Percentiles rank a stretch among this genome's conserved stretches.
Evolutionary conservation across 2,113 vertebrate species (phyloP).

Genomic region (Emydura subglobosa): DNA sequence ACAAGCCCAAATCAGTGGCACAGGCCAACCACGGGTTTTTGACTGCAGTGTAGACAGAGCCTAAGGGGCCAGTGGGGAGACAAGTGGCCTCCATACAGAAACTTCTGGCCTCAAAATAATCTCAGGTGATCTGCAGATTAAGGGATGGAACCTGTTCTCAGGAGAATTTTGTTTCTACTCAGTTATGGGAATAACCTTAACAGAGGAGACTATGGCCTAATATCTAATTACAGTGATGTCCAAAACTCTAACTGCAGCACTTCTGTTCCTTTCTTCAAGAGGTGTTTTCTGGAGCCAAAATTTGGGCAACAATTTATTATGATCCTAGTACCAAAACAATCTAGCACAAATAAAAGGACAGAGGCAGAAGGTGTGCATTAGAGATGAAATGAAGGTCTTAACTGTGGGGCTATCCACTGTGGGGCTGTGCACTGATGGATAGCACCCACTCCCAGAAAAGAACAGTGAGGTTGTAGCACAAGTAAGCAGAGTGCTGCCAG

Average conservation of each 20-base stretch:
- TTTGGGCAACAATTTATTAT: neutral
- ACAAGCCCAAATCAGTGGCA: neutral
- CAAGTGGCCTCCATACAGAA: neutral
- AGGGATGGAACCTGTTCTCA: neutral
- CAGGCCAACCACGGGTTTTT: neutral
- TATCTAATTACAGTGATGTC: neutral
- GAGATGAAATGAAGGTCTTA: too few species aligned
- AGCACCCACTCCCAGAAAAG: too few species aligned
- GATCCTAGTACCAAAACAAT: too few species aligned
- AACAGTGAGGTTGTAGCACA: too few species aligned
- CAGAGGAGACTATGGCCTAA: neutral
- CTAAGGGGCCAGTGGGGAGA: neutral
- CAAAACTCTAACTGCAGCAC: neutral
- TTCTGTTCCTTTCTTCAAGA: neutral
- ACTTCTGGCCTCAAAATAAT: neutral
- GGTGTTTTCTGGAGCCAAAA: neutral
- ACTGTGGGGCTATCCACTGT: too few species aligned
- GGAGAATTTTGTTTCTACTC: neutral
- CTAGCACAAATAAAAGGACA: too few species aligned
- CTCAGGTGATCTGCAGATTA: neutral
- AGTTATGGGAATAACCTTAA: neutral
- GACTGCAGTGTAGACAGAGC: neutral
- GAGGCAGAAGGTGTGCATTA: too few species aligned
- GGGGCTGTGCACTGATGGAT: too few species aligned
- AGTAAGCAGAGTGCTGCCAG: too few species aligned